phyloP scores from a whole-genome alignment of 2,888 invertebrate species.

The Ectobius pallidus region DNA sequence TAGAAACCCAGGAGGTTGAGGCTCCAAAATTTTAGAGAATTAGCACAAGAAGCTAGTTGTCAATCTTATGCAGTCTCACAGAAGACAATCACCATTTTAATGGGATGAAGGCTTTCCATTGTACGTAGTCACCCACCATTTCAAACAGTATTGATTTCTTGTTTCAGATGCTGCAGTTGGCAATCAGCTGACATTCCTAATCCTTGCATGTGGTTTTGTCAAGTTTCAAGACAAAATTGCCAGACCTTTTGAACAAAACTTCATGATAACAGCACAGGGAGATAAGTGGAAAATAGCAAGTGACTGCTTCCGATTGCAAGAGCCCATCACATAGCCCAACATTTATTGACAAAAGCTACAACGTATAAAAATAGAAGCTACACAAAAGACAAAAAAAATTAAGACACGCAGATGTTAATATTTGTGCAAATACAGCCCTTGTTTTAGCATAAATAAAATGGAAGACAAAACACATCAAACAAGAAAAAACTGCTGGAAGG shows the following conservation, averaged over 20 bases:
- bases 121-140: no score
- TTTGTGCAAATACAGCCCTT: conserved; percentile 18
- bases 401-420: background rate
- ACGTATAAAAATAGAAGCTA: conserved; percentile 11
- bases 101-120: no score
- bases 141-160: no score
- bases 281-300: conserved; percentile 95
- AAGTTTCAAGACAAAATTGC: conserved; percentile 67
- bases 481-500: no score
- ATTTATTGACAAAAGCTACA: conserved; percentile 5
- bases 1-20: no score
- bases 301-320: conserved; percentile 82
- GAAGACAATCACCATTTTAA: no score
- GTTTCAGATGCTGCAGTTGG: conserved; percentile 73
- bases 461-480: background rate
- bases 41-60: no score
- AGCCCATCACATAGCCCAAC: conserved; percentile 30
- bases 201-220: conserved; percentile 83
- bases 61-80: no score
- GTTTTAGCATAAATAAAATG: background rate
- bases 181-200: conserved; percentile 79
- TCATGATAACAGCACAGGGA: conserved; percentile 83
- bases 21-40: no score
- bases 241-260: conserved; percentile 82
- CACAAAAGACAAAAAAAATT: conserved; percentile 7